These are phyloP conservation scores for Solenopsis fugax DNA, from an alignment of 1,140 invertebrate species.

Conservation along the genomic window DNA sequence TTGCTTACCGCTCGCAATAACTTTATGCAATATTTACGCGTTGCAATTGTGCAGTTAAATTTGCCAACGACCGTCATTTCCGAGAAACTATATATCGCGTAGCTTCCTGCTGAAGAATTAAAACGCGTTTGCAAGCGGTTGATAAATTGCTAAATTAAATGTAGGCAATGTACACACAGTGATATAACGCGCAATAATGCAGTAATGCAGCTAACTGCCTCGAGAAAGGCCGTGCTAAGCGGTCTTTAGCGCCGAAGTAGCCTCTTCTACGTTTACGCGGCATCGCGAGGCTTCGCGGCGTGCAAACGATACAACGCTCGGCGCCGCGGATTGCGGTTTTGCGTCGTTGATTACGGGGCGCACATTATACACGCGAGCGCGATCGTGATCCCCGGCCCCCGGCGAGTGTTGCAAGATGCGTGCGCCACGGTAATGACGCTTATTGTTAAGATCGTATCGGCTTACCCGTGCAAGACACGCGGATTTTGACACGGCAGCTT, in stretches of 20 bases:
- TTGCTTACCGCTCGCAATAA: too few relatives aligned
- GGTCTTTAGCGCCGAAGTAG: not conserved
- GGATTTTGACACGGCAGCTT: constrained; percentile 34
- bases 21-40: not conserved
- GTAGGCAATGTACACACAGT: not conserved
- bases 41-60: not conserved
- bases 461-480: not conserved
- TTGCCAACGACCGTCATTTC: not conserved
- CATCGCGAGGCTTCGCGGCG: not conserved
- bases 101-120: not conserved
- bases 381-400: constrained; percentile 27
- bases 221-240: not conserved
- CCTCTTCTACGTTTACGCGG: not conserved
- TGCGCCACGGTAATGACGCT: constrained; percentile 43
- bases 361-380: constrained; percentile 52
- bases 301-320: not conserved
- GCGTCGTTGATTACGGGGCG: constrained; percentile 48
- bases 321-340: constrained; percentile 39
- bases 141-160: constrained; percentile 39
- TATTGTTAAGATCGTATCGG: constrained; percentile 50
- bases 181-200: constrained; percentile 8
- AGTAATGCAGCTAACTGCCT: not conserved
- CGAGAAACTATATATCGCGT: not conserved
- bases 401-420: constrained; percentile 40
- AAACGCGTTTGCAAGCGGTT: not conserved